Percentiles rank a stretch among this genome's conserved stretches.
Conservation (phyloP, 1,140 invertebrate genomes). For the Anthonomus grandis region DNA sequence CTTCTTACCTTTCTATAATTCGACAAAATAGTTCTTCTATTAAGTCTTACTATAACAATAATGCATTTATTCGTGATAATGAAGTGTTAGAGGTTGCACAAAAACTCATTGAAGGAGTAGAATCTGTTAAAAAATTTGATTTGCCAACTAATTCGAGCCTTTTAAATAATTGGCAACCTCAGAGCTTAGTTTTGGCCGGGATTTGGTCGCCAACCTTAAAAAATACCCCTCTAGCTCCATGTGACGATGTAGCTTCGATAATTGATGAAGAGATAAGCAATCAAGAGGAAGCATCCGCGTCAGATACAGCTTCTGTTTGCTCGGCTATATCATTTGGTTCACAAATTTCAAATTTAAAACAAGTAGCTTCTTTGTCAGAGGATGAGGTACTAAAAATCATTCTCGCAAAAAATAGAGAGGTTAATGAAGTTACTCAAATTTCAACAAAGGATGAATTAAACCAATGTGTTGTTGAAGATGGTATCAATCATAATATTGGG, state of each 20-base stretch:
- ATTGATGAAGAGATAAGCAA: constrained; percentile 23
- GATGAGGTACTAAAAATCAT: constrained; percentile 67
- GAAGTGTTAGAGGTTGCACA: constrained; percentile 78
- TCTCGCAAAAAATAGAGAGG: constrained; percentile 48
- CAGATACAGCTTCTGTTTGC: constrained; percentile 41
- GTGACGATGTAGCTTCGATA: constrained; percentile 45
- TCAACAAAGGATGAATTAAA: constrained; percentile 26
- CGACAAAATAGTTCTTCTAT: constrained; percentile 66
- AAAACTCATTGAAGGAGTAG: constrained; percentile 72
- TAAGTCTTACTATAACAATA: constrained; percentile 72
- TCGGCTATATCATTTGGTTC: constrained; percentile 42
- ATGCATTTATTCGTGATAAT: constrained; percentile 74
- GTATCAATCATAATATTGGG: constrained; percentile 48
- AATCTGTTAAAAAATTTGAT: constrained; percentile 71
- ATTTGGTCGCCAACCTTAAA: constrained; percentile 77
- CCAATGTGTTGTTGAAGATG: constrained; percentile 29
- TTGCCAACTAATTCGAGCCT: constrained; percentile 84
- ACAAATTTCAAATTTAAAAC: constrained; percentile 51
- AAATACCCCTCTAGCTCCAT: constrained; percentile 58
- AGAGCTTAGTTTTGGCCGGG: constrained; percentile 79
- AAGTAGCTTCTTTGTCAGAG: constrained; percentile 55
- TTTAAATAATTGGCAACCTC: constrained; percentile 84
- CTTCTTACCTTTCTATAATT: constrained; percentile 80
- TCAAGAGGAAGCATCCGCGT: constrained; percentile 39
- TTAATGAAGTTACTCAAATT: not conserved